Percentiles rank a stretch among this genome's conserved stretches.
Evolutionary conservation across 2,113 vertebrate genomes (phyloP).

Genomic region (Todiramphus saurophagus): DNA sequence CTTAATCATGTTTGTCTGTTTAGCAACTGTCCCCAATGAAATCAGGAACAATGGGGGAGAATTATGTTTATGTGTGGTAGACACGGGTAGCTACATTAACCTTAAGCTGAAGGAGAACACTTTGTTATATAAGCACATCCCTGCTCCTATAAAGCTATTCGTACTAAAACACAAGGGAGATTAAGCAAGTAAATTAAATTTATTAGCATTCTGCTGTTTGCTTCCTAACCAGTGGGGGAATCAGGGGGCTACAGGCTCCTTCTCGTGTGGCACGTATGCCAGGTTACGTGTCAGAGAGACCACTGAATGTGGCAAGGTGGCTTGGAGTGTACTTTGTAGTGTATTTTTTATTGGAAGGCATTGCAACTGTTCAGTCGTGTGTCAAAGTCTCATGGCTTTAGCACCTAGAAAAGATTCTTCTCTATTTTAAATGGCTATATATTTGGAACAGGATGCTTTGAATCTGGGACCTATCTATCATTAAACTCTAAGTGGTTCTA

Average conservation of each 20-base stretch:
- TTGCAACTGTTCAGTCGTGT: neutral
- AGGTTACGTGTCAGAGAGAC: neutral
- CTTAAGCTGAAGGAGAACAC: conserved; percentile 20
- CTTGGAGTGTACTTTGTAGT: neutral
- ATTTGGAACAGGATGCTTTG: neutral
- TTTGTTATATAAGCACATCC: conserved; percentile 39
- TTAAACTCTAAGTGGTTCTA: neutral
- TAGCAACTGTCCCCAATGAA: neutral
- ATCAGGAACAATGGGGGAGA: neutral
- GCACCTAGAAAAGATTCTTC: neutral
- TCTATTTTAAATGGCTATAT: neutral
- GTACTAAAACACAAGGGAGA: conserved; percentile 25
- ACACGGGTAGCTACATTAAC: neutral
- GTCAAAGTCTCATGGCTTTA: neutral
- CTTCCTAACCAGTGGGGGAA: neutral
- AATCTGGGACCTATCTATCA: neutral
- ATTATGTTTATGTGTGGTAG: neutral
- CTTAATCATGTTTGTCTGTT: neutral
- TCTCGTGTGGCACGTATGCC: neutral
- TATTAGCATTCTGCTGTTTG: conserved; percentile 23
- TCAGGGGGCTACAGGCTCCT: neutral
- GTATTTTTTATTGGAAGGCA: neutral
- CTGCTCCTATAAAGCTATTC: conserved; percentile 8
- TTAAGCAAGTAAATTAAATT: conserved; percentile 43
- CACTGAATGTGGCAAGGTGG: fast-evolving